These are phyloP conservation scores for Scleropages formosus DNA, from an alignment of 2,797 vertebrate species.

Conservation along the genomic window DNA sequence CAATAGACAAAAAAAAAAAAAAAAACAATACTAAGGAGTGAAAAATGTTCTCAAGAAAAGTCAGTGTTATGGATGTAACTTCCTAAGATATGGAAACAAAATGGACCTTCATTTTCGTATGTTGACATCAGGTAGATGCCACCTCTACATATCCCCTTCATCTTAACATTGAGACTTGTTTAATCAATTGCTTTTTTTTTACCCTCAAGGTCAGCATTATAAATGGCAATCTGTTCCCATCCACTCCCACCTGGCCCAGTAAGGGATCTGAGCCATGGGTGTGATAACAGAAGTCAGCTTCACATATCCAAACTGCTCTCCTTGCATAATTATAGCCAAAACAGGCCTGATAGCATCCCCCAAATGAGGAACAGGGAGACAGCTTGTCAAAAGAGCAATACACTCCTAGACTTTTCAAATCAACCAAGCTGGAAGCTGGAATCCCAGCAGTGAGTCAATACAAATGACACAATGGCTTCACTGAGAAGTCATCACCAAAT, in stretches of 20 bases:
- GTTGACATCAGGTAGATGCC: neutral
- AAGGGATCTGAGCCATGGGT: neutral
- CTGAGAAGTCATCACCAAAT: conserved; percentile 37
- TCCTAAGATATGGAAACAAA: neutral
- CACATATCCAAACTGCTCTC: neutral
- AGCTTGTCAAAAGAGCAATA: neutral
- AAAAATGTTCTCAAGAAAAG: too few species aligned
- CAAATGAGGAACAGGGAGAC: neutral
- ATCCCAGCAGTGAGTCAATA: conserved; percentile 15
- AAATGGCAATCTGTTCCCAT: conserved; percentile 16
- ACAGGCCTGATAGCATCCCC: neutral
- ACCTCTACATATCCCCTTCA: conserved; percentile 34
- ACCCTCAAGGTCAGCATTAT: conserved; percentile 22
- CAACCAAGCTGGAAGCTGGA: neutral
- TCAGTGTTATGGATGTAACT: too few species aligned
- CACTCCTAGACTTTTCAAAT: neutral
- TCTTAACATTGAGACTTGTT: conserved; percentile 16
- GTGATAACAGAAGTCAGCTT: neutral
- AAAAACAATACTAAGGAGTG: too few species aligned
- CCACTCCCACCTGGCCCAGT: conserved; percentile 24
- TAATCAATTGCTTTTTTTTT: neutral
- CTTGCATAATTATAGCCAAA: neutral
- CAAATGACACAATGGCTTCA: conserved; percentile 34
- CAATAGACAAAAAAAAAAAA: too few species aligned
- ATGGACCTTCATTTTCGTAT: neutral